Evolutionary conservation across 2,888 invertebrate species (phyloP), one percentile per base, ranked within the genome.

Genomic region (Drosophila testacea): DNA sequence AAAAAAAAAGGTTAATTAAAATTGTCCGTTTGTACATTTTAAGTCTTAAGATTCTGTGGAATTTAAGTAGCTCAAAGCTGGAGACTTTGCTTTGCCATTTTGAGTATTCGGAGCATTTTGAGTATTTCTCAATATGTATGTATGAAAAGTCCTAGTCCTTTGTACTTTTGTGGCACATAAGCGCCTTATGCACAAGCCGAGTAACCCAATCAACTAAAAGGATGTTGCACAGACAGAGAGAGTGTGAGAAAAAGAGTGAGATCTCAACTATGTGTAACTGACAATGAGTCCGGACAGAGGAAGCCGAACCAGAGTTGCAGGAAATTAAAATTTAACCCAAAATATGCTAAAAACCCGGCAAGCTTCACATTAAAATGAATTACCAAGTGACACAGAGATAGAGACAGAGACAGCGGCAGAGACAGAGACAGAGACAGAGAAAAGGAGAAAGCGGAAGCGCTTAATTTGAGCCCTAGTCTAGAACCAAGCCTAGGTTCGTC

Each of bases 311-410:
- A 77, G 82, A 79, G 83, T 77, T 73, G 71, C 89, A 88, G 86
- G 86, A 86, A 86, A 86, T 88, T 88, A 86, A 78, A 84, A 81
- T 89, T 86, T 80, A 79, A 67, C 52, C 71, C 82, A 77, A 77
- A 78, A 74, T 66, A 74, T 74, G 69, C 56, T 73, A 42, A 38
- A 30, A 39, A 51, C 28, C 6, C 41, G 59, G 75, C 52, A 52
- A 64, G 73, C 61, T 46, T 66, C 47, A 56, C 72, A 73, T 73
- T 71, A 70, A 78, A 82, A 73, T 73, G 73, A 86, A 73, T 77
- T 74, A 76, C 66, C 51, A 42, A 70, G 60, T 57, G 64, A 42
- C 66, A 64, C 32, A 62, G 55, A 30, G 46, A 41, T 30, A 39
- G 7, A 32, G 4, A 34, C 6, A 32, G 7, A 32, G n/a, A 9